Evolutionary conservation across 1,140 invertebrate species (phyloP).

Genomic region (Ganaspis sp.): DNA sequence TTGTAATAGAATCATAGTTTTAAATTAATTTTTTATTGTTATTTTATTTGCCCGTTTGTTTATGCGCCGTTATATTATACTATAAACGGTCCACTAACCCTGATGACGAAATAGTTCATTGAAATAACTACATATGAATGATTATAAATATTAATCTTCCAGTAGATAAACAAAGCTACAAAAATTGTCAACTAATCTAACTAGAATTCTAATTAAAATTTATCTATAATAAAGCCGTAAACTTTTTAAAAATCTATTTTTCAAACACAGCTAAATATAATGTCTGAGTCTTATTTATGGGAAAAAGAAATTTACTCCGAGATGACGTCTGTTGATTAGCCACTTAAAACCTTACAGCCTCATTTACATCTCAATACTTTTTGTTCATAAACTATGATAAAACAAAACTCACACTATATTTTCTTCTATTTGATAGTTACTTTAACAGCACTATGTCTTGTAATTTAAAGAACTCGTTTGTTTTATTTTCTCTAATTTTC

Average conservation of each 20-base stretch:
- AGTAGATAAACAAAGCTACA: neutral
- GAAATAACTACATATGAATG: neutral
- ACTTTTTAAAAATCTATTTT: neutral
- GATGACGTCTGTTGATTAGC: neutral
- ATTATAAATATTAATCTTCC: neutral
- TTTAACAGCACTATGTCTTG: no score
- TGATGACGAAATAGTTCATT: neutral
- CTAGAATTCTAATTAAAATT: no score
- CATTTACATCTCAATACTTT: neutral
- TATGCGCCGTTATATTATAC: neutral
- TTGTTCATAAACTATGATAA: neutral
- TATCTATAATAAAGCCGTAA: no score
- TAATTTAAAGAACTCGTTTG: no score
- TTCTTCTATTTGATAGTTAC: neutral
- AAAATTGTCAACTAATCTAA: neutral
- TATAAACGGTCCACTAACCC: neutral
- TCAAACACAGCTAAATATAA: neutral
- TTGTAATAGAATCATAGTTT: neutral
- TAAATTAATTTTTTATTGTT: neutral
- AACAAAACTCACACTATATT: neutral
- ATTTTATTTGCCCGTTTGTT: neutral
- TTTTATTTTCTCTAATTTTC: no score
- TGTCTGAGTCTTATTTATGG: neutral
- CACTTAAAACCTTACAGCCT: neutral
- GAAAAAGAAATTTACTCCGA: slow-evolving; percentile 1